Conservation (phyloP, 2,888 invertebrate species). For the Drosophila merina region DNA sequence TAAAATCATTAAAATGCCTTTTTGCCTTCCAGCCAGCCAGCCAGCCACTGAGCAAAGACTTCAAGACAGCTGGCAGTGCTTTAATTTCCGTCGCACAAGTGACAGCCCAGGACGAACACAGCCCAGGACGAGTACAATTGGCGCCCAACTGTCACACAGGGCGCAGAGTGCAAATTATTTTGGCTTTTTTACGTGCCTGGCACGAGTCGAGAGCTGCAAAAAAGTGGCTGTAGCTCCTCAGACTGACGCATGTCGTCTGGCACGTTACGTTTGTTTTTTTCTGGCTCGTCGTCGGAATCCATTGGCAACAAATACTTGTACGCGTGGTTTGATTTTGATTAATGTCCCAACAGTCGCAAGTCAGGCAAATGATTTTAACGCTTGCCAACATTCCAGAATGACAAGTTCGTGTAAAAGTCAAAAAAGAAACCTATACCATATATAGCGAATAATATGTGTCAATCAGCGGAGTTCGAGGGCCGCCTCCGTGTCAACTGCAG, state of each 20-base stretch:
- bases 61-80: constrained; percentile 39
- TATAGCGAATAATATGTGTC: neutral
- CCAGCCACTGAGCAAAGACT: constrained; percentile 7
- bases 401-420: constrained; percentile 51
- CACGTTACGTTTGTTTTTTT: constrained; percentile 27
- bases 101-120: constrained; percentile 16
- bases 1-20: constrained; percentile 77
- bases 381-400: constrained; percentile 60
- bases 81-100: constrained; percentile 66
- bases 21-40: constrained; percentile 71
- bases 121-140: constrained; percentile 17
- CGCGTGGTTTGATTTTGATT: constrained; percentile 61
- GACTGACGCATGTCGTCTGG: constrained; percentile 46
- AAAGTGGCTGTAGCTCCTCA: neutral
- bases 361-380: constrained; percentile 57
- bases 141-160: constrained; percentile 23
- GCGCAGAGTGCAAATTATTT: constrained; percentile 38
- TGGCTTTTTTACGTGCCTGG: constrained; percentile 34
- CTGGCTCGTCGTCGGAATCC: neutral
- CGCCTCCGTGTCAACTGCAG: constrained; percentile 29
- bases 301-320: constrained; percentile 37
- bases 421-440: neutral
- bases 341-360: constrained; percentile 50
- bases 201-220: constrained; percentile 6
- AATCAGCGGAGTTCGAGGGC: constrained; percentile 18